A percentile compares a stretch with the other conserved stretches of the same genome.
Evolutionary conservation across 2,797 vertebrate genomes (phyloP).

Genomic region (Acipenser oxyrinchus): DNA sequence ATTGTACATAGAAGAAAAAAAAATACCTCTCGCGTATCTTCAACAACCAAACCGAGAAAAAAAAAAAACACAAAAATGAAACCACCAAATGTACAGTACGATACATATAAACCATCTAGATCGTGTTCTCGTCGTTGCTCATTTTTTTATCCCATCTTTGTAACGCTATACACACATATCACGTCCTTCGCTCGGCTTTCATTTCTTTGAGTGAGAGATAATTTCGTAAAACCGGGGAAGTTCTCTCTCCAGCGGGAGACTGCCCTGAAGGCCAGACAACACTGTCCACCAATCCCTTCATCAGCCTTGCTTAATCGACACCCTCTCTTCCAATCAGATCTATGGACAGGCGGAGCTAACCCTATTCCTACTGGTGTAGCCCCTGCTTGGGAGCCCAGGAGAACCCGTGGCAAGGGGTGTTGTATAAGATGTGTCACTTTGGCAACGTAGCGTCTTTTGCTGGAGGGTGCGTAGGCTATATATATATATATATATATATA

Average conservation of each 20-base stretch:
- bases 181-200: constrained; percentile 16
- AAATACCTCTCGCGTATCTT: too few species aligned
- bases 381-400: constrained; percentile 58
- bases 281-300: constrained; percentile 40
- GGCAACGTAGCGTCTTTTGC: constrained; percentile 28
- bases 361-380: constrained; percentile 46
- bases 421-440: constrained; percentile 28
- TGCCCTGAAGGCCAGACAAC: constrained; percentile 30
- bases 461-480: background rate
- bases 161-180: too few species aligned
- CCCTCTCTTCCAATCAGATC: constrained; percentile 46
- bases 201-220: constrained; percentile 18
- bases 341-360: constrained; percentile 57
- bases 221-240: constrained; percentile 7
- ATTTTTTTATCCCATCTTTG: too few species aligned
- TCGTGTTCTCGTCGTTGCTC: too few species aligned
- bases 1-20: too few species aligned
- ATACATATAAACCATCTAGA: too few species aligned
- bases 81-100: too few species aligned
- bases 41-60: too few species aligned
- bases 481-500: too few species aligned
- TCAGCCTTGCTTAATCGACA: constrained; percentile 37
- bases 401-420: constrained; percentile 56
- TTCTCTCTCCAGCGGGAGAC: constrained; percentile 25
- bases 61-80: too few species aligned